Conservation (phyloP, 2,888 invertebrate species). For the Blastobasis lacticolella region DNA sequence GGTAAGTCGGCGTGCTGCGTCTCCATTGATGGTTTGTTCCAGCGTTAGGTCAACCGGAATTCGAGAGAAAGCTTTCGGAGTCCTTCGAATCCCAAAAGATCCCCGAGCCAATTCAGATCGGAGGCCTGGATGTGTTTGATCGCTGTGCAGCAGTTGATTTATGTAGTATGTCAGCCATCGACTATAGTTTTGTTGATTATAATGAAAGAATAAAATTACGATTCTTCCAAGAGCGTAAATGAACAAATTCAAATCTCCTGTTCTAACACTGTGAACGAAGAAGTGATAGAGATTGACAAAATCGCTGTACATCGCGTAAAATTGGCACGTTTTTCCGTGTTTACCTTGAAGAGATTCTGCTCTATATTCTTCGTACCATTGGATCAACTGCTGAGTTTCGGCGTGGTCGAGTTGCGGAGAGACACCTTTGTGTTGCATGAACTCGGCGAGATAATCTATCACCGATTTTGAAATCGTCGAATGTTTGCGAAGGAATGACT, state of each 20-base stretch:
- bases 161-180: conserved; percentile 8
- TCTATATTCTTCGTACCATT: conserved; percentile 22
- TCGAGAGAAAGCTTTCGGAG: conserved; percentile 14
- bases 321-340: conserved; percentile 17
- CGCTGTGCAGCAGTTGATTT: conserved; percentile 4
- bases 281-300: conserved; percentile 14
- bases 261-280: conserved; percentile 19
- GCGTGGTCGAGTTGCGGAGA: conserved; percentile 25
- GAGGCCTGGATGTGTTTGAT: conserved; percentile 15
- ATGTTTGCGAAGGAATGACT: not conserved
- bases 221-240: conserved; percentile 9
- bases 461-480: conserved; percentile 17
- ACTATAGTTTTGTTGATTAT: conserved; percentile 10
- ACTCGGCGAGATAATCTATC: conserved; percentile 26
- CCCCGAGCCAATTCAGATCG: conserved; percentile 5
- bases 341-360: conserved; percentile 13
- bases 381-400: conserved; percentile 28
- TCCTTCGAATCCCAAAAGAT: conserved; percentile 14
- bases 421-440: conserved; percentile 34
- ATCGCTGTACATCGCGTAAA: conserved; percentile 17
- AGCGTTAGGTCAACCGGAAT: conserved; percentile 12
- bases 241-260: conserved; percentile 17
- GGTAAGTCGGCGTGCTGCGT: conserved; percentile 6
- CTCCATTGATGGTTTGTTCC: conserved; percentile 13
- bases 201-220: conserved; percentile 5